A percentile compares a stretch with the other conserved stretches of the same genome.
These are phyloP conservation scores for Grallaria varia DNA, from an alignment of 2,113 vertebrate genomes.

Conservation along the genomic window DNA sequence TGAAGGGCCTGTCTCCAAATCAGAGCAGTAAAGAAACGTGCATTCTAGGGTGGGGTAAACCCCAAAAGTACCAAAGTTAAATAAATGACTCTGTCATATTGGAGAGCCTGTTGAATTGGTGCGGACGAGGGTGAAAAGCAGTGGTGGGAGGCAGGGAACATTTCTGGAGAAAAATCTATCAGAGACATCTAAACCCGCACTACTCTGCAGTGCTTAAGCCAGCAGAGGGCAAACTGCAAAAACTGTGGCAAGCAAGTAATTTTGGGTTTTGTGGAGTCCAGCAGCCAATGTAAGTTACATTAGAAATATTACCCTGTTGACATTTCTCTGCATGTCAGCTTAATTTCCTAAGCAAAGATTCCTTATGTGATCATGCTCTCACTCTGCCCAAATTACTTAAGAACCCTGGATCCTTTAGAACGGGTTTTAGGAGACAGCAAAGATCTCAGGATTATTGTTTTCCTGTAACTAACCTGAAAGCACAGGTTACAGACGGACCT, in stretches of 20 bases:
- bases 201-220: not conserved
- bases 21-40: not conserved
- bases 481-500: not conserved
- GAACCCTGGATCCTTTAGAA: not conserved
- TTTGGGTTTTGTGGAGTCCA: not conserved
- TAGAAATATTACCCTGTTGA: not conserved
- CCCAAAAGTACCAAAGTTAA: not conserved
- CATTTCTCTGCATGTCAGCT: not conserved
- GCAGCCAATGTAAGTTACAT: not conserved
- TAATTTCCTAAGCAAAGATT: not conserved
- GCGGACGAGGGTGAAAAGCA: not conserved
- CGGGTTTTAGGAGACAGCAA: not conserved
- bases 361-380: not conserved
- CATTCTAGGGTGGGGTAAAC: not conserved
- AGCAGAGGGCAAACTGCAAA: not conserved
- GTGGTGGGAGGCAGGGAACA: not conserved
- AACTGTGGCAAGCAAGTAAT: not conserved
- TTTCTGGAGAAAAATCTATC: not conserved
- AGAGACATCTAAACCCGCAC: not conserved
- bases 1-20: not conserved
- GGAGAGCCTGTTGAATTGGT: not conserved
- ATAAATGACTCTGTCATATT: not conserved
- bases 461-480: not conserved
- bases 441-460: not conserved
- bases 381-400: not conserved